Conservation (phyloP, 2,888 invertebrate species). For the Xestia ashworthii region DNA sequence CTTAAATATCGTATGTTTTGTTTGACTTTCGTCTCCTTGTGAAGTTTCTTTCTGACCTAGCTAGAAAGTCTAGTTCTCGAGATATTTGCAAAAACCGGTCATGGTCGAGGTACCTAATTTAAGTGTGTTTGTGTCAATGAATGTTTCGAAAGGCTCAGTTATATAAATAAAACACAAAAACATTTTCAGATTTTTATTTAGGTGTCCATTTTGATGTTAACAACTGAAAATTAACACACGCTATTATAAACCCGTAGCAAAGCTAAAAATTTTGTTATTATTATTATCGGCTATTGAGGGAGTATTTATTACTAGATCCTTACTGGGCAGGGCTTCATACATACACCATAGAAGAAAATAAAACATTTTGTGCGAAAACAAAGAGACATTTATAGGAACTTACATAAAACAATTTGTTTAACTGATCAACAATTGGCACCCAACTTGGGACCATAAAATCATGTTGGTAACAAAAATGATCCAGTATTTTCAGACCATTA, state of each 20-base stretch:
- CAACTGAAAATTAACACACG: slow-evolving; percentile 86
- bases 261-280: slow-evolving; percentile 82
- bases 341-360: slow-evolving; percentile 54
- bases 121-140: not conserved
- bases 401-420: slow-evolving; percentile 40
- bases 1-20: no score
- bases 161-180: slow-evolving; percentile 59
- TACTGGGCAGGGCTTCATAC: slow-evolving; percentile 70
- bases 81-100: not conserved
- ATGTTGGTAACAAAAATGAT: slow-evolving; percentile 44
- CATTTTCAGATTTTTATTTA: slow-evolving; percentile 85
- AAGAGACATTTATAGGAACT: slow-evolving; percentile 59
- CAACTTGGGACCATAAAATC: slow-evolving; percentile 30
- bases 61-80: not conserved
- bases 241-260: slow-evolving; percentile 88
- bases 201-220: slow-evolving; percentile 86
- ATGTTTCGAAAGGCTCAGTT: no score
- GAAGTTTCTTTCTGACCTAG: no score
- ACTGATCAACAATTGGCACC: slow-evolving; percentile 46
- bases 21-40: no score
- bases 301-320: slow-evolving; percentile 70
- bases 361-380: slow-evolving; percentile 75
- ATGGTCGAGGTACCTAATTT: not conserved
- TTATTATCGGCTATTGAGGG: slow-evolving; percentile 77
- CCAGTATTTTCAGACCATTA: slow-evolving; percentile 46